These are phyloP conservation scores for Sardinella longiceps DNA, from an alignment of 2,797 vertebrate species.

Conservation along the genomic window DNA sequence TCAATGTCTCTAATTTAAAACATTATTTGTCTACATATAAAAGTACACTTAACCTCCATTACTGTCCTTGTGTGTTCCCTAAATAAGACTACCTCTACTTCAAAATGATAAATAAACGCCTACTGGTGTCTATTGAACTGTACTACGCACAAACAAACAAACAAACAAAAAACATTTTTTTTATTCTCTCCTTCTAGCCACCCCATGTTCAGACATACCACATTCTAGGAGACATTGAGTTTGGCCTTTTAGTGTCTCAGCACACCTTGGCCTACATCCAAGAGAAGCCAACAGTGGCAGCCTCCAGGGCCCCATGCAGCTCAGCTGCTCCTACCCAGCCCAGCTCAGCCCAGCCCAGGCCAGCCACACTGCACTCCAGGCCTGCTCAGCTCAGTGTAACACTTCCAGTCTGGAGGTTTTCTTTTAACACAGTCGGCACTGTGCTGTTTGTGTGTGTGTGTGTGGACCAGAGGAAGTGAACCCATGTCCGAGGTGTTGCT, in stretches of 20 bases:
- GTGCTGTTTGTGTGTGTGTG: background rate
- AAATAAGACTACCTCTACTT: background rate
- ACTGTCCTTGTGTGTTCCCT: background rate
- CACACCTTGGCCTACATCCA: background rate
- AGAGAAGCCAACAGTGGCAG: background rate
- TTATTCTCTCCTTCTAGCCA: too few relatives aligned
- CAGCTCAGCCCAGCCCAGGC: background rate
- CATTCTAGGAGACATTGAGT: too few relatives aligned
- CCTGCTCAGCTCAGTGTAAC: background rate
- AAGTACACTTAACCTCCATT: background rate
- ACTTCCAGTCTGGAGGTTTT: background rate
- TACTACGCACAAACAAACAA: too few relatives aligned
- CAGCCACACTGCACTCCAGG: background rate
- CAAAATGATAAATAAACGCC: too few relatives aligned
- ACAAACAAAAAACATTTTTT: too few relatives aligned
- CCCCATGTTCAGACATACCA: too few relatives aligned
- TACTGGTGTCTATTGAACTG: too few relatives aligned
- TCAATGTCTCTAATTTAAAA: background rate
- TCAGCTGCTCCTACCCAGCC: background rate
- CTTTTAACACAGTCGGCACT: too few relatives aligned
- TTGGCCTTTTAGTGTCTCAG: too few relatives aligned
- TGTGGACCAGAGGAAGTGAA: background rate
- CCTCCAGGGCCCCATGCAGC: background rate
- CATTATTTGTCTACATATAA: background rate
- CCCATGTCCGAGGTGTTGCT: background rate